Conservation (phyloP, 2,113 vertebrate species). For the Pollachius pollachius region DNA sequence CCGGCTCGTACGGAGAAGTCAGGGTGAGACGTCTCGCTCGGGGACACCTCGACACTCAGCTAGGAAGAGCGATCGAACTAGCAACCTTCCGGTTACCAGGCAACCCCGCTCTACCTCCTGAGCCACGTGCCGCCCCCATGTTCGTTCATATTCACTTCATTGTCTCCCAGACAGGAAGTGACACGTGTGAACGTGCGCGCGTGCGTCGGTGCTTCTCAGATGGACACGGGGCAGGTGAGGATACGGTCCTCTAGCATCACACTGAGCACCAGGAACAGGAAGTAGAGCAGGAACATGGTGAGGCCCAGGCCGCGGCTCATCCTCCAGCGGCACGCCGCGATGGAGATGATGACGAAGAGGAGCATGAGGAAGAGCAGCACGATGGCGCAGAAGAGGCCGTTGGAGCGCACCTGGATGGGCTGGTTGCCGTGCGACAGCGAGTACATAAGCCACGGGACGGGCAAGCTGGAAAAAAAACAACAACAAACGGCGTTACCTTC, state of each 20-base stretch:
- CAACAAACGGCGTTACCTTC: background rate
- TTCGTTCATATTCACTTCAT: too few species aligned
- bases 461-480: conserved; percentile 54
- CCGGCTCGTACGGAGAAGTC: too few species aligned
- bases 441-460: conserved; percentile 70
- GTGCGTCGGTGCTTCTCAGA: conserved; percentile 41
- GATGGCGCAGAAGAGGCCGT: conserved; percentile 76
- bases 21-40: too few species aligned
- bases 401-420: conserved; percentile 69
- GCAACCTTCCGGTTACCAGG: too few species aligned
- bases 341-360: conserved; percentile 75
- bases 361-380: conserved; percentile 79
- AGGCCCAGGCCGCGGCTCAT: conserved; percentile 71
- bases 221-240: conserved; percentile 67
- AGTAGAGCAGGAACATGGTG: conserved; percentile 75
- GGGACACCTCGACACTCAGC: too few species aligned
- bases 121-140: too few species aligned
- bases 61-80: too few species aligned
- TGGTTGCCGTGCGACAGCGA: conserved; percentile 44
- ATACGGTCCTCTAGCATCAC: conserved; percentile 70
- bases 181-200: too few species aligned
- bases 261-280: conserved; percentile 74
- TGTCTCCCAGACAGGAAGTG: too few species aligned
- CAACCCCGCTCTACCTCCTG: too few species aligned
- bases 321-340: conserved; percentile 73